Conservation (phyloP, 1,140 invertebrate species). For the Drosophila sechellia region DNA sequence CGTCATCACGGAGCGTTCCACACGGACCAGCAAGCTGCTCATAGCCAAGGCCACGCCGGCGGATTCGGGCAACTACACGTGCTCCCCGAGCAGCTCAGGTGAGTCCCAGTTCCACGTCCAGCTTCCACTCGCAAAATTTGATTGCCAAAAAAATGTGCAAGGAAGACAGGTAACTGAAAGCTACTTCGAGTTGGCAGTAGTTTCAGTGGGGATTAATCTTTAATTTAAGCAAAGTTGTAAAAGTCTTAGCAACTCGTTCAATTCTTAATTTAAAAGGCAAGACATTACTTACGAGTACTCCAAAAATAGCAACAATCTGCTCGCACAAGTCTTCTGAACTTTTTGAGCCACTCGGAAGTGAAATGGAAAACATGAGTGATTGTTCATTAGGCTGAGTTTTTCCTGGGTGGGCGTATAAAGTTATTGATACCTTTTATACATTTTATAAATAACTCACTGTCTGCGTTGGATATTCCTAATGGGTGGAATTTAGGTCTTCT, state of each 20-base stretch:
- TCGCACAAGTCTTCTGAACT: constrained; percentile 16
- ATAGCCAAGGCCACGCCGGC: constrained; percentile 91
- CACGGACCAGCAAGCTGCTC: constrained; percentile 92
- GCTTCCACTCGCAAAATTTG: not conserved
- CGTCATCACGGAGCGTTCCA: constrained; percentile 94
- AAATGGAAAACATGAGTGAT: constrained; percentile 20
- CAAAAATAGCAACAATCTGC: constrained; percentile 11
- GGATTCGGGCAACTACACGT: constrained; percentile 95
- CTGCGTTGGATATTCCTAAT: not conserved
- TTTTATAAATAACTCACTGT: constrained; percentile 33
- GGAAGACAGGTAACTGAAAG: not conserved
- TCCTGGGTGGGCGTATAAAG: not conserved
- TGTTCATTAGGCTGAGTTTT: constrained; percentile 28
- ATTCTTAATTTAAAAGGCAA: not conserved
- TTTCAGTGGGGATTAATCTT: constrained; percentile 4
- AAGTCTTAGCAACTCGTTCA: constrained; percentile 1
- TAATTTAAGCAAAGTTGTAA: not conserved
- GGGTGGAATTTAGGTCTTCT: not conserved
- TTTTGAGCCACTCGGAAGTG: not conserved
- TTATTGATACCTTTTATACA: constrained; percentile 34
- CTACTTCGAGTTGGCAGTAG: not conserved
- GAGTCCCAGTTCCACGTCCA: constrained; percentile 15
- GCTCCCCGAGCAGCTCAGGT: constrained; percentile 89
- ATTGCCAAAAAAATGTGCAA: constrained; percentile 1
- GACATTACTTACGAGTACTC: not conserved